These are phyloP conservation scores for Stichopus horrens DNA, from an alignment of 53 echinoderm and acorn worm species.

Conservation along the genomic window DNA sequence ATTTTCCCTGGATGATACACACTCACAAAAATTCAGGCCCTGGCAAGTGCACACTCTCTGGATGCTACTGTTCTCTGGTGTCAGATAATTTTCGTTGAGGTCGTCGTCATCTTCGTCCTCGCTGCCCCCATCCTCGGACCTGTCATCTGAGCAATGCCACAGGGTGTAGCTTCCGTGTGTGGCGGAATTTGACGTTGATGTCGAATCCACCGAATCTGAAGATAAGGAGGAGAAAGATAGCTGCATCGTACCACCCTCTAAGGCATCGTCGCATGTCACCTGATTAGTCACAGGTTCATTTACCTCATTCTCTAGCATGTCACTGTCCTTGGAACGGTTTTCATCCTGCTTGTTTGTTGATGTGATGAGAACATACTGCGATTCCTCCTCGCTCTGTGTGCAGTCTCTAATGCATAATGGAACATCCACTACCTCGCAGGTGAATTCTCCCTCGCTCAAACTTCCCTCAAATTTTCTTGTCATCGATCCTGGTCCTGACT, in stretches of 20 bases:
- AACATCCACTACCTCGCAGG: not conserved
- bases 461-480: not conserved
- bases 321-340: not conserved
- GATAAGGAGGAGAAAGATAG: not conserved
- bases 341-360: not conserved
- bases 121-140: not conserved
- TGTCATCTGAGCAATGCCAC: slow-evolving; percentile 7
- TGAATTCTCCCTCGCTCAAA: not conserved
- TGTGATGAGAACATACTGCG: not conserved
- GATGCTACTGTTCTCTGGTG: not conserved
- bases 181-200: not conserved
- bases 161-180: slow-evolving; percentile 23
- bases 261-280: not conserved
- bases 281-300: not conserved
- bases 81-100: slow-evolving; percentile 1
- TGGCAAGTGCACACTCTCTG: not conserved
- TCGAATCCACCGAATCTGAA: not conserved
- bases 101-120: not conserved
- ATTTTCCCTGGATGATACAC: not conserved
- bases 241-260: slow-evolving; percentile 6
- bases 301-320: not conserved
- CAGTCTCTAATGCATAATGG: not conserved
- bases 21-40: not conserved
- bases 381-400: not conserved
- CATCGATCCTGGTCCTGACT: not conserved